Base-by-base conservation (phyloP, 2,113 vertebrate genomes). In the Ranitomeya variabilis region DNA sequence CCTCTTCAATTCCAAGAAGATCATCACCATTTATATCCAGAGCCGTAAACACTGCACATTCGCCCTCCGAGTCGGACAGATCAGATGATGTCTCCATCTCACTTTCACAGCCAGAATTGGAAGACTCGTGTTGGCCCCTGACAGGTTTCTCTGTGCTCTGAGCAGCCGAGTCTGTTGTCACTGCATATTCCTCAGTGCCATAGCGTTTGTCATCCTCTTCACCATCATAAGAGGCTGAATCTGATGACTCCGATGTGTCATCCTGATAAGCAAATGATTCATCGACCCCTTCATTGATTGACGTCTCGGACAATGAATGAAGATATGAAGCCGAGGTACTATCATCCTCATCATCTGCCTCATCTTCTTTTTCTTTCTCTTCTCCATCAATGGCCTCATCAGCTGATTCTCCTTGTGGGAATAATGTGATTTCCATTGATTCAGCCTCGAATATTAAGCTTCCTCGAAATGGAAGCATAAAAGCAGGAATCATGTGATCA, bases 201-300 rank as follows among this genome's bases (percentile, higher is more conserved):
- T 98, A 97, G 0, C 96, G 93, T 78, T 92, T 92, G 89, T 98
- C 97, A 0, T 98, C 97, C 12, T 97, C 97, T 15, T 96, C 97
- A 0, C 96, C 97, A 0, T 97, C 94, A 13, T 97, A 97, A 21
- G 98, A 99, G 1, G 96, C 96, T 0, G 97, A 98, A 93, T 98
- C 97, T 0, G 97, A 95, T 76, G 97, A 98, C 7, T 97, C 97
- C 0, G 97, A 97, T n/a, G 97, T 96, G 90, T 98, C 97, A 0
- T 99, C 97, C 51, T 93, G 96, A 92, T 96, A 99, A 90, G 97
- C 97, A 0, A 99, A 99, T 45, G 97, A 95, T 85, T 99, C 98
- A 0, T 99, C 97, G 89, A 97, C 90, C 0, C 97, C 97, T 89
- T 98, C 97, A 0, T 97, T 95, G 90, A 99, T 97, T 85, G 98